Conservation (phyloP, 2,113 vertebrate genomes). For the Corythaixoides concolor region DNA sequence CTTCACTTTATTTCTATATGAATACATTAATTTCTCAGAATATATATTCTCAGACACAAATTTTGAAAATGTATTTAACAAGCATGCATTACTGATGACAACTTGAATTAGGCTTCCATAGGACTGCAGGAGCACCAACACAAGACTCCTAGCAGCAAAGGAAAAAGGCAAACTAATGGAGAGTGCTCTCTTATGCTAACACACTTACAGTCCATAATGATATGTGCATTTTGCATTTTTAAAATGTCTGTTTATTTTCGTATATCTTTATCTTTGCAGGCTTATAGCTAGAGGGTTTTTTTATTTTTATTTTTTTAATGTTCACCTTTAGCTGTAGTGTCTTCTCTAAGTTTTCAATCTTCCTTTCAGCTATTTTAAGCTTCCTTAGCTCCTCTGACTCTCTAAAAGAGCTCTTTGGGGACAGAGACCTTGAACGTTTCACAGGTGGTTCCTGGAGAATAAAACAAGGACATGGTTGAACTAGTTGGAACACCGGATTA, state of each 20-base stretch:
- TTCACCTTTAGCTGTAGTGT: slow-evolving; percentile 84
- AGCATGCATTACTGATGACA: background rate
- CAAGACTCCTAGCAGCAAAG: background rate
- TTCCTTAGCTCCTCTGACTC: slow-evolving; percentile 72
- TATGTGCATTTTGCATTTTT: slow-evolving; percentile 26
- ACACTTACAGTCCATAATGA: background rate
- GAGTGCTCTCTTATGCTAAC: background rate
- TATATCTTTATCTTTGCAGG: slow-evolving; percentile 45
- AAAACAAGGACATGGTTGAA: slow-evolving; percentile 86
- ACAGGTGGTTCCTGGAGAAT: slow-evolving; percentile 88
- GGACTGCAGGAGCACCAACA: background rate
- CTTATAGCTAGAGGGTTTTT: slow-evolving; percentile 23
- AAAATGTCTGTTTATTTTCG: slow-evolving; percentile 56
- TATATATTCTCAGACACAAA: background rate
- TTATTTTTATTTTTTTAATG: slow-evolving; percentile 7
- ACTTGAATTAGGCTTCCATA: background rate
- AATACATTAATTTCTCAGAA: background rate
- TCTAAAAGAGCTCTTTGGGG: slow-evolving; percentile 82
- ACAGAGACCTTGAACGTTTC: slow-evolving; percentile 92
- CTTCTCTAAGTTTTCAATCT: slow-evolving; percentile 85
- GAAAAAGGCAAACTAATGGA: background rate
- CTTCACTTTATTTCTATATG: background rate
- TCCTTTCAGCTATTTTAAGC: slow-evolving; percentile 78
- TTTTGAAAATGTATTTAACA: background rate
- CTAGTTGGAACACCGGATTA: slow-evolving; percentile 82